Evolutionary conservation across 2,797 vertebrate genomes (phyloP).

Genomic region (Sebastes miniatus): DNA sequence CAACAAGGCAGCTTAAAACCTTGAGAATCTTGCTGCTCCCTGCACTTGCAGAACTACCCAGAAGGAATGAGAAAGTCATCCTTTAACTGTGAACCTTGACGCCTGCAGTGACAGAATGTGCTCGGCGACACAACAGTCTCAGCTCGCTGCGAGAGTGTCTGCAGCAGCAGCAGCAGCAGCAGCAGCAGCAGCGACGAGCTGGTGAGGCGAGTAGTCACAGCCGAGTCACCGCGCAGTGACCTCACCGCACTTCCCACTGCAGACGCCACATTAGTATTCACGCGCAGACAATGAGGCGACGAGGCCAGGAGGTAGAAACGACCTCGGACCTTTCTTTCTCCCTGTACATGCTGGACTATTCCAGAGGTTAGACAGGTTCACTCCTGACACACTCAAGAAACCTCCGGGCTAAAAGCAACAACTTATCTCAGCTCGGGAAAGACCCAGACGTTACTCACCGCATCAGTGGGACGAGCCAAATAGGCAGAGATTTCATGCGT

Average conservation of each 20-base stretch:
- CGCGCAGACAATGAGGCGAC: background rate
- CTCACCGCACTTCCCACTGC: constrained; percentile 38
- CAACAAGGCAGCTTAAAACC: background rate
- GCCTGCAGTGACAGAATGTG: constrained; percentile 22
- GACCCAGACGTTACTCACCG: too few species aligned
- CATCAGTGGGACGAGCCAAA: background rate
- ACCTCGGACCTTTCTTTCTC: background rate
- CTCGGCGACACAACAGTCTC: constrained; percentile 18
- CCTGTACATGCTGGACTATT: background rate
- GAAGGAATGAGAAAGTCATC: background rate
- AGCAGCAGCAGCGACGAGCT: background rate
- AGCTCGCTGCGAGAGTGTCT: constrained; percentile 3
- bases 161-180: constrained; percentile 16
- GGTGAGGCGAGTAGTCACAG: constrained; percentile 40
- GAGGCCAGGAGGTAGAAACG: background rate
- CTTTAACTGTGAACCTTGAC: constrained; percentile 15
- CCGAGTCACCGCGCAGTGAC: constrained; percentile 42
- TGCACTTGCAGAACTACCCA: background rate
- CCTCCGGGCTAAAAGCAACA: background rate
- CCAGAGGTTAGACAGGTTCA: background rate
- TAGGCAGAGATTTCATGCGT: background rate
- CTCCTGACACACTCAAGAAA: background rate
- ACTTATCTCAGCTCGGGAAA: background rate
- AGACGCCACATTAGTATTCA: constrained; percentile 26
- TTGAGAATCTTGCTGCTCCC: background rate